phyloP scores from a whole-genome alignment of 2,888 invertebrate genomes.

The Platycnemis pennipes region DNA sequence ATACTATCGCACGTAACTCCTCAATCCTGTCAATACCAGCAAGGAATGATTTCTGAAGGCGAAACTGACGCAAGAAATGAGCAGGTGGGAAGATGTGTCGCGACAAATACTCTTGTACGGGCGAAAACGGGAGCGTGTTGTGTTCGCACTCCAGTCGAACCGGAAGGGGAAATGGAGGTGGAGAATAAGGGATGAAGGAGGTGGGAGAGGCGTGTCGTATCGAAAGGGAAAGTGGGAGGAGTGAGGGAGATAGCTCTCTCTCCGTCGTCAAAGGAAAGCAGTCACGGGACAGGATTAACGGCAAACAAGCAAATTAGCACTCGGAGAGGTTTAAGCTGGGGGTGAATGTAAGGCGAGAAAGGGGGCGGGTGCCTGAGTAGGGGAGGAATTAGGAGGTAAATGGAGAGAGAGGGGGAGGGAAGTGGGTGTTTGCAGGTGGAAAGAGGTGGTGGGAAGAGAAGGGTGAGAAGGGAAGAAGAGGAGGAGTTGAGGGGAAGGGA shows the following conservation, averaged over 20 bases:
- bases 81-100: no score
- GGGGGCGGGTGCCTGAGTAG: background rate
- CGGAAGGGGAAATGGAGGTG: no score
- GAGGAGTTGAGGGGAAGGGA: background rate
- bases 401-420: no score
- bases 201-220: background rate
- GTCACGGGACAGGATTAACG: slow-evolving; percentile 54
- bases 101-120: no score
- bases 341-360: background rate
- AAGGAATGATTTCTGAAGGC: no score
- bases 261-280: slow-evolving; percentile 54
- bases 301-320: slow-evolving; percentile 67
- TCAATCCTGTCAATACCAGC: no score
- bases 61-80: no score
- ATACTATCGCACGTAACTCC: no score
- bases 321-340: slow-evolving; percentile 16
- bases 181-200: no score
- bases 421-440: background rate
- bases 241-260: background rate
- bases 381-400: background rate
- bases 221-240: slow-evolving; percentile 28
- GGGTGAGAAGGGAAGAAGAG: no score
- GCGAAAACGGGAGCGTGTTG: no score
- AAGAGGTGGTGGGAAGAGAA: background rate
- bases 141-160: no score